These are phyloP conservation scores for Corticium candelabrum DNA, from an alignment of 37 sponge, comb jelly and placozoan genomes.

Conservation along the genomic window DNA sequence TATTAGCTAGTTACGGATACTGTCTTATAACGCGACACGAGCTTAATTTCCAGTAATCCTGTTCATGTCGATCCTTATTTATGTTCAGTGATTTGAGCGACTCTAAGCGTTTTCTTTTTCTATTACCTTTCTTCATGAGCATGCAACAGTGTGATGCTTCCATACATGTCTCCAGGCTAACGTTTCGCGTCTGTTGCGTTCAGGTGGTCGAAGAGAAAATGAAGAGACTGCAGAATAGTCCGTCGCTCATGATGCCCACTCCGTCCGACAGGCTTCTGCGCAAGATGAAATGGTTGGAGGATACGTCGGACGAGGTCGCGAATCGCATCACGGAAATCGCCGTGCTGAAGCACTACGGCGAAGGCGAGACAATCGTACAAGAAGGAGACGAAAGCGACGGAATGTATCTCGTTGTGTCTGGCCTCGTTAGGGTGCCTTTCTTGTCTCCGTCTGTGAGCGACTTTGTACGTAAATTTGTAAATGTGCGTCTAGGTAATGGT, in stretches of 20 bases:
- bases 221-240: slow-evolving; percentile 55
- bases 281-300: slow-evolving; percentile 63
- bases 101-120: no score
- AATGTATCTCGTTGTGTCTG: slow-evolving; percentile 65
- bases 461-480: neutral
- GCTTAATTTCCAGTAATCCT: no score
- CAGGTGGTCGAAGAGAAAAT: slow-evolving; percentile 66
- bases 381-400: slow-evolving; percentile 31
- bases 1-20: no score
- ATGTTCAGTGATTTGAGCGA: no score
- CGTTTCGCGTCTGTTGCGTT: no score
- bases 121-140: no score
- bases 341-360: slow-evolving; percentile 32
- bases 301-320: slow-evolving; percentile 27
- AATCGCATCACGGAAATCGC: slow-evolving; percentile 25
- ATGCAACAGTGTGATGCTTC: no score
- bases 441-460: neutral
- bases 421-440: slow-evolving; percentile 54
- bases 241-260: slow-evolving; percentile 36
- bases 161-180: no score
- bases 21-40: no score
- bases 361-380: slow-evolving; percentile 38
- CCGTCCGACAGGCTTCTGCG: slow-evolving; percentile 41
- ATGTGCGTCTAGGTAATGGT: slow-evolving; percentile 13
- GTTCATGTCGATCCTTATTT: no score